phyloP scores from a whole-genome alignment of 2,888 invertebrate species.

The Sphinx pinastri region DNA sequence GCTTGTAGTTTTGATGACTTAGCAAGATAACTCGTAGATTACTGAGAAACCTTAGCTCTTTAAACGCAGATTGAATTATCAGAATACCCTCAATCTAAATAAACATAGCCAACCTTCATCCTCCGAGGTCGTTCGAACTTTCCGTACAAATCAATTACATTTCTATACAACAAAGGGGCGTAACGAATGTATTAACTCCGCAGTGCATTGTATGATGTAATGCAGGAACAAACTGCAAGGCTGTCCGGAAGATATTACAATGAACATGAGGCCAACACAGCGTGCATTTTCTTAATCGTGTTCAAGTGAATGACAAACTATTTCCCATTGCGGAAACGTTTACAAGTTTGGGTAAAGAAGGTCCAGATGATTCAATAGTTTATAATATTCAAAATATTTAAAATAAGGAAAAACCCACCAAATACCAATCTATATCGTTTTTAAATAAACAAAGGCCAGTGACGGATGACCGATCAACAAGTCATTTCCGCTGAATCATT shows the following conservation, averaged over 20 bases:
- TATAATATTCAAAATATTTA: background rate
- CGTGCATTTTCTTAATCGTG: conserved; percentile 61
- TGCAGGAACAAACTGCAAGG: conserved; percentile 75
- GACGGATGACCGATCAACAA: conserved; percentile 20
- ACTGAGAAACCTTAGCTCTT: background rate
- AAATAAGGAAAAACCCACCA: background rate
- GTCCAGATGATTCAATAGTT: background rate
- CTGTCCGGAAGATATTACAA: conserved; percentile 69
- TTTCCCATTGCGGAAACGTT: conserved; percentile 11
- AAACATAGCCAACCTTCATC: background rate
- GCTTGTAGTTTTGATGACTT: conserved; percentile 13
- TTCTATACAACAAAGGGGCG: conserved; percentile 55
- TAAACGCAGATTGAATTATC: background rate
- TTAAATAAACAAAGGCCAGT: background rate
- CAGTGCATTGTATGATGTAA: conserved; percentile 78
- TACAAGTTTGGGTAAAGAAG: background rate
- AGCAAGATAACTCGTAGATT: background rate
- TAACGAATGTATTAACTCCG: conserved; percentile 55
- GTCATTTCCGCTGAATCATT: conserved; percentile 25
- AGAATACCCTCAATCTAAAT: background rate
- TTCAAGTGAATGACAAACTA: background rate
- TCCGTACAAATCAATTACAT: conserved; percentile 26
- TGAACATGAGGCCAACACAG: conserved; percentile 62
- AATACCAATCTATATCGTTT: background rate
- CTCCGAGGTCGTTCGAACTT: conserved; percentile 18